A percentile compares a stretch with the other conserved stretches of the same genome.
These are phyloP conservation scores for Trichogramma pretiosum DNA, from an alignment of 1,140 invertebrate genomes.

Conservation along the genomic window DNA sequence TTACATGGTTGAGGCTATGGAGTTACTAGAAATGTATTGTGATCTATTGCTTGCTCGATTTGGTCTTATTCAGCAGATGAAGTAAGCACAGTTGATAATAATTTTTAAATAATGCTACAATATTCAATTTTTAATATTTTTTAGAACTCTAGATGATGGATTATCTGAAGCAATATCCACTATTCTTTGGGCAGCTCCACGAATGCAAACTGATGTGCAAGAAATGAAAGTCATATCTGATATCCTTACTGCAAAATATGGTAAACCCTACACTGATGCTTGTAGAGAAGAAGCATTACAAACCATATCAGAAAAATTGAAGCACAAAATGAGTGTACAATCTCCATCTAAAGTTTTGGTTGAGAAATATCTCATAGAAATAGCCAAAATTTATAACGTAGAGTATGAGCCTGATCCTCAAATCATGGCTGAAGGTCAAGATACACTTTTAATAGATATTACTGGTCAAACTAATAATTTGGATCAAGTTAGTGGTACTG, in stretches of 20 bases:
- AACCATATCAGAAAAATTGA: conserved; percentile 88
- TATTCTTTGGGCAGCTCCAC: conserved; percentile 92
- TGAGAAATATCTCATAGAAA: conserved; percentile 93
- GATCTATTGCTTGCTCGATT: conserved; percentile 95
- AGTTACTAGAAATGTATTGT: conserved; percentile 98
- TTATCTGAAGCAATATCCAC: conserved; percentile 92
- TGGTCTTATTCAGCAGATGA: conserved; percentile 95
- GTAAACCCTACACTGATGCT: conserved; percentile 81
- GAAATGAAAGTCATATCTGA: conserved; percentile 91
- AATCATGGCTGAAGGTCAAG: conserved; percentile 77
- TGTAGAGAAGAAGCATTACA: conserved; percentile 69
- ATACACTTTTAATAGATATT: conserved; percentile 75
- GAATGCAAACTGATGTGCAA: conserved; percentile 72
- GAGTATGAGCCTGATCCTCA: conserved; percentile 88
- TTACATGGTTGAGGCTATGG: conserved; percentile 98
- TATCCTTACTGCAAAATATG: conserved; percentile 86
- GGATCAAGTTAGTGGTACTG: conserved; percentile 43
- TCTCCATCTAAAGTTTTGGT: conserved; percentile 93
- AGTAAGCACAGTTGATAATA: conserved; percentile 49
- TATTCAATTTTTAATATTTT: conserved; percentile 16
- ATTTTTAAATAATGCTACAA: conserved; percentile 1
- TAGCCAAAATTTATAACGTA: conserved; percentile 90
- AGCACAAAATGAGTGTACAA: conserved; percentile 91
- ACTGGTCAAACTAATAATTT: conserved; percentile 51
- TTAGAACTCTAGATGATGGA: conserved; percentile 83